Percentiles rank a stretch among this genome's conserved stretches.
These are phyloP conservation scores for Apotomis turbidana DNA, from an alignment of 2,888 invertebrate species.

Conservation along the genomic window DNA sequence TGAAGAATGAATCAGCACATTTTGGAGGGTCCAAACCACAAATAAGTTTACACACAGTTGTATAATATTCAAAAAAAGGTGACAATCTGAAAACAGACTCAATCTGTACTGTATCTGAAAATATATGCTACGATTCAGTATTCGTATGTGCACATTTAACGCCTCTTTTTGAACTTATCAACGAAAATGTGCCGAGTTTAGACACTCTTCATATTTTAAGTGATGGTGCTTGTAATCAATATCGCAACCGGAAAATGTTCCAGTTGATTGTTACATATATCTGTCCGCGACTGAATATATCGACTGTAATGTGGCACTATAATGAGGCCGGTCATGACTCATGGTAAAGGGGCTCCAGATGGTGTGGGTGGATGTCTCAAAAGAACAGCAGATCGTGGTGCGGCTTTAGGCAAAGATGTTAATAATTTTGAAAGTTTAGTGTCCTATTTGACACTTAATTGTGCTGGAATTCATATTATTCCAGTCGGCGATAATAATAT, in stretches of 20 bases:
- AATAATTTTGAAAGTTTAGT: too few relatives aligned
- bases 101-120: not conserved
- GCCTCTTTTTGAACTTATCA: not conserved
- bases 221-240: constrained; percentile 1
- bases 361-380: not conserved
- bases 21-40: not conserved
- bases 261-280: not conserved
- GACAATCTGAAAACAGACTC: not conserved
- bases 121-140: not conserved
- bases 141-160: constrained; percentile 1
- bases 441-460: too few relatives aligned
- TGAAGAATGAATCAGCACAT: constrained; percentile 4
- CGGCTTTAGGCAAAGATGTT: too few relatives aligned
- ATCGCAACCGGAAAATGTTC: constrained; percentile 2
- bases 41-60: constrained; percentile 3
- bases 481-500: too few relatives aligned
- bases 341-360: constrained; percentile 1
- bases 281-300: not conserved
- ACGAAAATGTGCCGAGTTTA: not conserved
- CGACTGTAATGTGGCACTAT: constrained; percentile 1
- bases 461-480: too few relatives aligned
- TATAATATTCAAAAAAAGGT: not conserved
- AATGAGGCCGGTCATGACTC: constrained; percentile 4
- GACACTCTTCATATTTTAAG: constrained; percentile 3
- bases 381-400: not conserved